A percentile compares a stretch with the other conserved stretches of the same genome.
Conservation (phyloP, 2,888 invertebrate genomes). For the Andrena marginata region DNA sequence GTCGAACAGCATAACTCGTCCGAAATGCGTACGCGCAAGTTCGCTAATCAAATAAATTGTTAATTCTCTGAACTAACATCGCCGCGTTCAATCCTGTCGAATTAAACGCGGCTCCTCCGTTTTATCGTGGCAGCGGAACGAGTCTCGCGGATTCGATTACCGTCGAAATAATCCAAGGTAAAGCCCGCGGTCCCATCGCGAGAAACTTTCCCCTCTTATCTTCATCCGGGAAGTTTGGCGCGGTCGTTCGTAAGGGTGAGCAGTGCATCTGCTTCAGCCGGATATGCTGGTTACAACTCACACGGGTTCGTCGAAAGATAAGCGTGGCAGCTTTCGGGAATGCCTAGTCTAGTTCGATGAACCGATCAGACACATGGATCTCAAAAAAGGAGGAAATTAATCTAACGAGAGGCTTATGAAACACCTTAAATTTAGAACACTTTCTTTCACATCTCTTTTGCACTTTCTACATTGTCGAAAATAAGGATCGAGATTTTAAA, state of each 20-base stretch:
- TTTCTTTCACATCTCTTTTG: background rate
- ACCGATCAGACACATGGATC: background rate
- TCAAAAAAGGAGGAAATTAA: background rate
- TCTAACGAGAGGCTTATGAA: background rate
- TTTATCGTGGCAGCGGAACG: constrained; percentile 23
- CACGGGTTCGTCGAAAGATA: constrained; percentile 20
- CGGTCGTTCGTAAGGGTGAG: constrained; percentile 33
- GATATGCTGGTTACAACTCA: constrained; percentile 20
- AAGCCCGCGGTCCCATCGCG: constrained; percentile 34
- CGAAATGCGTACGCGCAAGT: constrained; percentile 3
- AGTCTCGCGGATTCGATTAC: constrained; percentile 45
- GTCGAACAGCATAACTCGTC: constrained; percentile 11
- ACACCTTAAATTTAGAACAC: background rate
- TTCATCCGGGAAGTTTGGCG: constrained; percentile 37
- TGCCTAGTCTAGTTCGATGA: background rate
- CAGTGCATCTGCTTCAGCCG: constrained; percentile 10
- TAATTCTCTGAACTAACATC: constrained; percentile 38
- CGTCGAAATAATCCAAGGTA: constrained; percentile 47
- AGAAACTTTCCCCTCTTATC: constrained; percentile 53
- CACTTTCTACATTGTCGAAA: background rate
- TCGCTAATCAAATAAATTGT: constrained; percentile 49
- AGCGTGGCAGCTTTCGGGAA: constrained; percentile 22
- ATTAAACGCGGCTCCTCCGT: constrained; percentile 26
- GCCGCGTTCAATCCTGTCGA: constrained; percentile 4
- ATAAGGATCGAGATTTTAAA: background rate